Evolutionary conservation across 2,888 invertebrate genomes (phyloP).

Genomic region (Aleiodes leptofemur): DNA sequence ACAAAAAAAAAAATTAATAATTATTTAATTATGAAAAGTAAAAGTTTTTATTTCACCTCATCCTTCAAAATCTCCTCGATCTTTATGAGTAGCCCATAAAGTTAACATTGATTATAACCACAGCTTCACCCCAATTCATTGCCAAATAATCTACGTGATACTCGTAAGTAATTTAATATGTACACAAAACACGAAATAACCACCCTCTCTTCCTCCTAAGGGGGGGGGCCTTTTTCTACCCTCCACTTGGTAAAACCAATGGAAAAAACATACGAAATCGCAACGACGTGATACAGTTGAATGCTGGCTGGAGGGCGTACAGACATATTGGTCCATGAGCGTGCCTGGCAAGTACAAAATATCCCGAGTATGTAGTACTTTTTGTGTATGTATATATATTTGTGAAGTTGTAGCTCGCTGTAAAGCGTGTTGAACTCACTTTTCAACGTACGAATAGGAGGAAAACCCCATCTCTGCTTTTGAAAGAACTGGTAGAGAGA

Average conservation of each 20-base stretch:
- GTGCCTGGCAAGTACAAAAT: slow-evolving; percentile 46
- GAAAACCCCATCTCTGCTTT: background rate
- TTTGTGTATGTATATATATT: background rate
- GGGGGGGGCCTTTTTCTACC: too few species aligned
- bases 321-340: slow-evolving; percentile 43
- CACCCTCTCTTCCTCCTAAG: background rate
- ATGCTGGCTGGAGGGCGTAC: slow-evolving; percentile 31
- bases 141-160: background rate
- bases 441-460: background rate
- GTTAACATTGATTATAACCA: background rate
- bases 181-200: background rate
- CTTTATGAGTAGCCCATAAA: background rate
- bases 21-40: background rate
- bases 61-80: background rate
- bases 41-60: too few species aligned
- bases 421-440: slow-evolving; percentile 23
- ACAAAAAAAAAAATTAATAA: background rate
- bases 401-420: slow-evolving; percentile 9
- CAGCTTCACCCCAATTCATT: background rate
- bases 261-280: slow-evolving; percentile 40
- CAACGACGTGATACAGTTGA: slow-evolving; percentile 43
- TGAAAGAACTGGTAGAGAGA: too few species aligned
- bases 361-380: slow-evolving; percentile 19
- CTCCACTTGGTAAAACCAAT: slow-evolving; percentile 6
- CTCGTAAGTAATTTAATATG: slow-evolving; percentile 39